phyloP scores from a whole-genome alignment of 2,888 invertebrate species.

The Phorcus lineatus region DNA sequence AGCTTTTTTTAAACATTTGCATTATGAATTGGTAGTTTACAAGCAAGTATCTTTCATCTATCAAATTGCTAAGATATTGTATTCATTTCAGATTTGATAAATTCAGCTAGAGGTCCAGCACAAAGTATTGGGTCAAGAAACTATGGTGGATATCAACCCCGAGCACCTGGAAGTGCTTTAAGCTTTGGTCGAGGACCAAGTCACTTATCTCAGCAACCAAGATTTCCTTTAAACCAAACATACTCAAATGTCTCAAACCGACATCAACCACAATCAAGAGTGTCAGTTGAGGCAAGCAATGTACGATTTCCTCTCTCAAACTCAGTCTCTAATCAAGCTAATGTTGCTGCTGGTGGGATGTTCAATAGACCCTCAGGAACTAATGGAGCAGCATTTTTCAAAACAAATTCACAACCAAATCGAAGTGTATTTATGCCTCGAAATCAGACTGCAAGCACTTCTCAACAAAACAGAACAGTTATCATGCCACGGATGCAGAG shows the following conservation, averaged over 20 bases:
- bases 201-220: neutral
- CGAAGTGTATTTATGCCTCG: too few relatives aligned
- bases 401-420: too few relatives aligned
- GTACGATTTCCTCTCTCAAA: neutral
- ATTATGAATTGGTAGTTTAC: too few relatives aligned
- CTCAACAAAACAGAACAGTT: too few relatives aligned
- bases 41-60: too few relatives aligned
- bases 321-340: neutral
- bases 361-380: neutral
- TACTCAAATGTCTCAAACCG: neutral
- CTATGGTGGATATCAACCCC: too few relatives aligned
- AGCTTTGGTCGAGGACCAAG: neutral
- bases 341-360: neutral
- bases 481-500: too few relatives aligned
- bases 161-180: too few relatives aligned
- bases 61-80: too few relatives aligned
- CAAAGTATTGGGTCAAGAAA: neutral
- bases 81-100: conserved; percentile 21
- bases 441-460: too few relatives aligned
- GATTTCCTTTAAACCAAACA: neutral
- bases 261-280: neutral
- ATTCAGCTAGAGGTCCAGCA: neutral
- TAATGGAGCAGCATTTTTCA: neutral
- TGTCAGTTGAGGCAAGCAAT: neutral
- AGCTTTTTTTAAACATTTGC: too few relatives aligned